A percentile compares a stretch with the other conserved stretches of the same genome.
Conservation (phyloP, 2,113 vertebrate species). For the Heterotilapia buettikoferi region DNA sequence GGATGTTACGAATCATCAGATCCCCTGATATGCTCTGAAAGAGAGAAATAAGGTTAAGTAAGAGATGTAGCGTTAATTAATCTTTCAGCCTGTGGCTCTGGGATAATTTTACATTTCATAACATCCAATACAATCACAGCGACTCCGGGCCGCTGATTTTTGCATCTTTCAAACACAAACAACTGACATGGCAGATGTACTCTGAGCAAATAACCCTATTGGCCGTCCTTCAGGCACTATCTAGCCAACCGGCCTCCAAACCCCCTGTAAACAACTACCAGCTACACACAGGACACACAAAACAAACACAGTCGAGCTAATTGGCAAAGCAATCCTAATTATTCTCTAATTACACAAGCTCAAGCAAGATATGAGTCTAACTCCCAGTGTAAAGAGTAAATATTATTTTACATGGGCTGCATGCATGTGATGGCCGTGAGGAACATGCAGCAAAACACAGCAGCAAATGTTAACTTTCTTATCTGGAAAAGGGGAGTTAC, state of each 20-base stretch:
- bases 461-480: not conserved
- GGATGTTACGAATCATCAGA: slow-evolving; percentile 93
- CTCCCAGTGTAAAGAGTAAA: slow-evolving; percentile 43
- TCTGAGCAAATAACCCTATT: slow-evolving; percentile 50
- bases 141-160: slow-evolving; percentile 10
- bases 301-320: slow-evolving; percentile 61
- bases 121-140: not conserved
- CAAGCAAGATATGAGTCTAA: slow-evolving; percentile 15
- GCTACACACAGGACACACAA: slow-evolving; percentile 40
- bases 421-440: not conserved
- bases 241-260: not conserved
- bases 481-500: not conserved
- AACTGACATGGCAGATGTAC: slow-evolving; percentile 42
- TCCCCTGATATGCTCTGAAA: slow-evolving; percentile 84
- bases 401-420: slow-evolving; percentile 39
- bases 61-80: slow-evolving; percentile 8
- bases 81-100: slow-evolving; percentile 1
- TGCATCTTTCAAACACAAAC: slow-evolving; percentile 36
- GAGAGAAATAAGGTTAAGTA: not conserved
- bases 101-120: slow-evolving; percentile 1
- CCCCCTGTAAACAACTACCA: slow-evolving; percentile 17
- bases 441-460: not conserved
- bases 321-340: slow-evolving; percentile 65
- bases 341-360: slow-evolving; percentile 65
- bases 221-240: slow-evolving; percentile 50